Evolutionary conservation across 2,888 invertebrate species (phyloP).

Genomic region (Drosophila ezoana): DNA sequence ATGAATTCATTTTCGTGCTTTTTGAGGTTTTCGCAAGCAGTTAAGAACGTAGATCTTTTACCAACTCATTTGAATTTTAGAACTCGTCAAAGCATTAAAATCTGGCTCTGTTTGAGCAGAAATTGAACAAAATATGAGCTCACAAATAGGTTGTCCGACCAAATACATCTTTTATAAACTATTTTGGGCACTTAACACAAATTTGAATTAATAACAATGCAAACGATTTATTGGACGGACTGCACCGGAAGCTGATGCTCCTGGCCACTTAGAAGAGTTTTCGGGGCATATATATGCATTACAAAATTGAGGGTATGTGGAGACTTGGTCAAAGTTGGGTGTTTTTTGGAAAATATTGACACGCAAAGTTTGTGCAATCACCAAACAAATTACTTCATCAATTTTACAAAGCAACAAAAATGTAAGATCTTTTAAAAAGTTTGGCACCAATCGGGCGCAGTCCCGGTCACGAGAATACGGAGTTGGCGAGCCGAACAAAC

Average conservation of each 20-base stretch:
- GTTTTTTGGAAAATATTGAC: slow-evolving; percentile 73
- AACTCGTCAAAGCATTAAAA: too few species aligned
- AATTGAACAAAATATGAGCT: neutral
- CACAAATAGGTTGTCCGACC: slow-evolving; percentile 6
- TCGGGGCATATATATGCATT: neutral
- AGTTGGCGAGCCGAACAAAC: slow-evolving; percentile 36
- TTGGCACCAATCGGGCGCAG: slow-evolving; percentile 42
- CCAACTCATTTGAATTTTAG: too few species aligned
- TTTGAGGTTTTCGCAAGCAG: too few species aligned
- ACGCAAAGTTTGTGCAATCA: slow-evolving; percentile 80
- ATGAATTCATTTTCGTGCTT: too few species aligned
- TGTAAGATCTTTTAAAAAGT: slow-evolving; percentile 77
- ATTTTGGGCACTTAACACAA: slow-evolving; percentile 56
- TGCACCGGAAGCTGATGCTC: slow-evolving; percentile 22
- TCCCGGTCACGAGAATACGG: slow-evolving; percentile 35
- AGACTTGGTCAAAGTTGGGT: slow-evolving; percentile 45
- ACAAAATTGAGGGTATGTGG: slow-evolving; percentile 5
- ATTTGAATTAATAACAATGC: slow-evolving; percentile 65
- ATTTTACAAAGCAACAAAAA: slow-evolving; percentile 80
- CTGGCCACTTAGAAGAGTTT: slow-evolving; percentile 29
- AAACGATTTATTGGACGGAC: slow-evolving; percentile 56
- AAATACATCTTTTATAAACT: slow-evolving; percentile 16
- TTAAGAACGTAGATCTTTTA: too few species aligned
- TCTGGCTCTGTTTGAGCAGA: too few species aligned
- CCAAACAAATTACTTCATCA: slow-evolving; percentile 80